Conservation (phyloP, 2,888 invertebrate species). For the Pammene aurita region DNA sequence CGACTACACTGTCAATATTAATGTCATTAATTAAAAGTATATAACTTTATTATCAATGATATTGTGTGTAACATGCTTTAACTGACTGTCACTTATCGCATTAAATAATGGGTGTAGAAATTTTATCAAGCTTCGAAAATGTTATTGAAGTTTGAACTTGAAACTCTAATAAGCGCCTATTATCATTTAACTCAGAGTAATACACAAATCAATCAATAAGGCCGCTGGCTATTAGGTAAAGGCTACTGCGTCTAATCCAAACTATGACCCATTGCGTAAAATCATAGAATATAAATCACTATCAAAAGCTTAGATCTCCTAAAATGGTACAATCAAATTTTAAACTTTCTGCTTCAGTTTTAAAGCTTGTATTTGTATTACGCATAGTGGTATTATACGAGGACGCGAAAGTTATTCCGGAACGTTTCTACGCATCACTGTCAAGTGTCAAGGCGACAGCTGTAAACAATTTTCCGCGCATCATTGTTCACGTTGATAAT, state of each 20-base stretch:
- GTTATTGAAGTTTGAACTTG: background rate
- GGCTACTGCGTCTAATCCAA: slow-evolving; percentile 30
- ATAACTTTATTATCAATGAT: too few species aligned
- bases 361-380: slow-evolving; percentile 4
- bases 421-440: slow-evolving; percentile 31
- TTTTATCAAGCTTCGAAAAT: too few species aligned
- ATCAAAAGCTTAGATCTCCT: background rate
- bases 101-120: too few species aligned
- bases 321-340: background rate
- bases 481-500: slow-evolving; percentile 22
- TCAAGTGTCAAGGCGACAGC: slow-evolving; percentile 37
- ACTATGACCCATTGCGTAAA: slow-evolving; percentile 30
- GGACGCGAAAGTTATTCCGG: background rate
- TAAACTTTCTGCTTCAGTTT: background rate
- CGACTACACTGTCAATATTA: too few species aligned
- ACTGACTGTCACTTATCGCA: too few species aligned
- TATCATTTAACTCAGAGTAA: slow-evolving; percentile 14
- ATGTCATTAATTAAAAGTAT: too few species aligned
- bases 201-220: slow-evolving; percentile 35
- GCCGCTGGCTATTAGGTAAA: slow-evolving; percentile 35
- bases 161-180: slow-evolving; percentile 13
- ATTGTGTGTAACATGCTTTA: too few species aligned
- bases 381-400: background rate
- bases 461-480: slow-evolving; percentile 34
- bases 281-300: slow-evolving; percentile 14